phyloP scores from a whole-genome alignment of 2,113 vertebrate genomes.

The Piprites chloris region DNA sequence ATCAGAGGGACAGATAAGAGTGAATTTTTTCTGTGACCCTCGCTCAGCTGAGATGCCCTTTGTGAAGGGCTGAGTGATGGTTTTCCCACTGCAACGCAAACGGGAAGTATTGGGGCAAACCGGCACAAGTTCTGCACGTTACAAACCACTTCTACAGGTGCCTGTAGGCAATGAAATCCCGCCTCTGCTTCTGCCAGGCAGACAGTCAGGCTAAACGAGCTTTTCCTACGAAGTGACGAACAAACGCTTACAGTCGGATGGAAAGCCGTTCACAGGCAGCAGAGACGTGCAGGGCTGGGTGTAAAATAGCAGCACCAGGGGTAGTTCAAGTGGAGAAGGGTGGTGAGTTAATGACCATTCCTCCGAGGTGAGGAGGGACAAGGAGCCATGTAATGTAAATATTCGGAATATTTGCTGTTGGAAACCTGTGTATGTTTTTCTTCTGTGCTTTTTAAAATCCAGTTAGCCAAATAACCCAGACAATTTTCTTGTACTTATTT shows the following conservation, averaged over 20 bases:
- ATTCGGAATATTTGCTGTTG: neutral
- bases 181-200: neutral
- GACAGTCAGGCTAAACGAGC: neutral
- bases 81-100: neutral
- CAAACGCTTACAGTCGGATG: neutral
- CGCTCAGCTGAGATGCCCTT: neutral
- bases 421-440: neutral
- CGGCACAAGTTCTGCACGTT: fast-evolving
- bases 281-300: neutral
- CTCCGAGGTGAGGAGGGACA: neutral
- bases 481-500: slow-evolving; percentile 29
- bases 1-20: neutral
- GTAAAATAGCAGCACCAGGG: neutral
- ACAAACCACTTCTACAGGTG: neutral
- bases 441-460: neutral
- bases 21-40: neutral
- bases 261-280: neutral
- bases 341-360: neutral
- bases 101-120: neutral
- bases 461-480: slow-evolving; percentile 15
- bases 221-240: neutral
- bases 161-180: neutral
- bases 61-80: neutral
- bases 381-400: neutral
- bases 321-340: neutral